phyloP scores from a whole-genome alignment of 1,140 invertebrate genomes.

The Lasioglossum albipes region DNA sequence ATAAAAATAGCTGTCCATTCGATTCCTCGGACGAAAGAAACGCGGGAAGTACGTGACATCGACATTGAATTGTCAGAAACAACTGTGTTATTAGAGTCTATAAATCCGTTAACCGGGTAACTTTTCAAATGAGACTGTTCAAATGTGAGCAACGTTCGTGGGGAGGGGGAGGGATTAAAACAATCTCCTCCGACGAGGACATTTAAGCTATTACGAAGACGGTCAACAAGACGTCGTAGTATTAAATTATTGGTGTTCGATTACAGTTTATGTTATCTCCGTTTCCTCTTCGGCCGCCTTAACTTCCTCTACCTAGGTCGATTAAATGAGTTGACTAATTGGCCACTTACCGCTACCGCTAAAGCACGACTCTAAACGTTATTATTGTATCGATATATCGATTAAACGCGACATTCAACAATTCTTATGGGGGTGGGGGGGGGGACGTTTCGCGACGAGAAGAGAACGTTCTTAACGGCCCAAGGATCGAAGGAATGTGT shows the following conservation, averaged over 20 bases:
- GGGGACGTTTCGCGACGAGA: too few relatives aligned
- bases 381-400: background rate
- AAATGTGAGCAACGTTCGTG: background rate
- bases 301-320: too few relatives aligned
- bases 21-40: too few relatives aligned
- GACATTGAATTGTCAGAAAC: too few relatives aligned
- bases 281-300: constrained; percentile 13
- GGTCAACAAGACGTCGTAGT: constrained; percentile 40
- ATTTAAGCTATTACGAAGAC: constrained; percentile 22
- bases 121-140: background rate
- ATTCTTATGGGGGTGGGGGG: background rate
- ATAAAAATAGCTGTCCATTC: background rate
- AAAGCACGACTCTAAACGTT: background rate
- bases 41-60: too few relatives aligned
- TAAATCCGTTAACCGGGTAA: background rate
- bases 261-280: constrained; percentile 74
- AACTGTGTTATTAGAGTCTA: too few relatives aligned
- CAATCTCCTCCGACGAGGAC: background rate
- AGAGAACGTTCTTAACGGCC: background rate
- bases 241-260: constrained; percentile 78
- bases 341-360: background rate
- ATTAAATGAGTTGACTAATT: constrained; percentile 13
- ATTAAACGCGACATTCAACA: background rate
- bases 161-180: background rate
- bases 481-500: background rate